Conservation (phyloP, 2,888 invertebrate genomes). For the Drosophila kuntzei region DNA sequence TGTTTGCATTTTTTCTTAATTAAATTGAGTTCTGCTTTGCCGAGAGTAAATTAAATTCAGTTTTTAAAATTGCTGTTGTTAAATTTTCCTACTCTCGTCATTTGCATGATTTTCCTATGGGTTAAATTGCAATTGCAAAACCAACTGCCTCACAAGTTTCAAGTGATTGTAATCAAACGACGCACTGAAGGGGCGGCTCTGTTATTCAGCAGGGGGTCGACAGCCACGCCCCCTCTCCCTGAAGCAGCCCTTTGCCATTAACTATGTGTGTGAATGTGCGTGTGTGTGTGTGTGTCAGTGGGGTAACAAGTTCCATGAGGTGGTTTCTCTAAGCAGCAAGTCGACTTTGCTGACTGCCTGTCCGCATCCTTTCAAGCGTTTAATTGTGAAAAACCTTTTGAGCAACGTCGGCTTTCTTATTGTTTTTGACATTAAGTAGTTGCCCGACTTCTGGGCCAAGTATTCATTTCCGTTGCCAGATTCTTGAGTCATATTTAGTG, state of each 20-base stretch:
- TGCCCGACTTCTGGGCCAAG: conserved; percentile 51
- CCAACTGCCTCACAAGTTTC: conserved; percentile 53
- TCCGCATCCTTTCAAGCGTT: conserved; percentile 58
- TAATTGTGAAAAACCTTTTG: conserved; percentile 67
- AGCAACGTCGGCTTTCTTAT: conserved; percentile 54
- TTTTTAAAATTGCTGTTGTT: background rate
- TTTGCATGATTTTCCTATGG: conserved; percentile 12
- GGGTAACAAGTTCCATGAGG: conserved; percentile 45
- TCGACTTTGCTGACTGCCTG: conserved; percentile 24
- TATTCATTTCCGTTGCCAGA: conserved; percentile 69
- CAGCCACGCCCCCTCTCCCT: conserved; percentile 43
- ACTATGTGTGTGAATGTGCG: background rate
- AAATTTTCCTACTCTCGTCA: background rate
- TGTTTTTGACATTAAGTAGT: conserved; percentile 70
- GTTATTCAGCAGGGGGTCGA: conserved; percentile 52
- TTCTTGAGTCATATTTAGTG: conserved; percentile 46
- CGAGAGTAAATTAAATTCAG: too few relatives aligned
- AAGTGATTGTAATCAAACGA: conserved; percentile 75
- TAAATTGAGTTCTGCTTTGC: too few relatives aligned
- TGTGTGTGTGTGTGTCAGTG: conserved; percentile 44
- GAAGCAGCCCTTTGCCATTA: conserved; percentile 46
- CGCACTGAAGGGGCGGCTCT: conserved; percentile 51
- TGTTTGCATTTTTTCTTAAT: too few relatives aligned
- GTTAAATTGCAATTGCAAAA: conserved; percentile 69
- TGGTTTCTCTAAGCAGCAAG: conserved; percentile 8